Conservation (phyloP, 2,888 invertebrate species). For the Malachius bipustulatus region DNA sequence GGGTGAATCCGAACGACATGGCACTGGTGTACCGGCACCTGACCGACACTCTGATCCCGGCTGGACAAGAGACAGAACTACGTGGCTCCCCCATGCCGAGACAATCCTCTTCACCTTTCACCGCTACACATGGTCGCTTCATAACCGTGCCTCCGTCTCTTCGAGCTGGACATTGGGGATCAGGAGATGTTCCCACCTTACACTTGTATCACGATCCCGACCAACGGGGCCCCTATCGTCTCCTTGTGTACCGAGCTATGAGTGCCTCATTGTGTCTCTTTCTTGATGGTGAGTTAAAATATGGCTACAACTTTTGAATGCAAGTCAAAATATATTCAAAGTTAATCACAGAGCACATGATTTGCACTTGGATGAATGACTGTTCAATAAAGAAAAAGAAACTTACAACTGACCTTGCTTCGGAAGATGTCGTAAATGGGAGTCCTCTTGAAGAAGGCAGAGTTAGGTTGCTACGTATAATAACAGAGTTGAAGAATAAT, state of each 20-base stretch:
- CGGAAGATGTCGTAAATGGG: too few species aligned
- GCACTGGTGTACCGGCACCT: slow-evolving; percentile 82
- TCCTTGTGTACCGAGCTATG: slow-evolving; percentile 74
- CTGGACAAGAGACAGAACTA: slow-evolving; percentile 58
- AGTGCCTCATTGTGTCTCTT: slow-evolving; percentile 81
- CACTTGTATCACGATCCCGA: slow-evolving; percentile 50
- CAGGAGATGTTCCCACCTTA: slow-evolving; percentile 59
- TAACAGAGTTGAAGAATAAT: too few species aligned
- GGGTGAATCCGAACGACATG: slow-evolving; percentile 72
- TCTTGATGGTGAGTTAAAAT: slow-evolving; percentile 59
- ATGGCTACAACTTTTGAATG: too few species aligned
- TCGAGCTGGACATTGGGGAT: slow-evolving; percentile 39
- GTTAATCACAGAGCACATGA: too few species aligned
- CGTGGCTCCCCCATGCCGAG: slow-evolving; percentile 55
- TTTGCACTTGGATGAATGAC: too few species aligned
- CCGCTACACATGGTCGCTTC: slow-evolving; percentile 47
- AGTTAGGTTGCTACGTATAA: too few species aligned
- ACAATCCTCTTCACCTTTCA: slow-evolving; percentile 41
- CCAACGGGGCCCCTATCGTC: slow-evolving; percentile 49
- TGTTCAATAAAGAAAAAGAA: too few species aligned
- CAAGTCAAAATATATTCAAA: too few species aligned
- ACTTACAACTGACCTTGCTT: too few species aligned
- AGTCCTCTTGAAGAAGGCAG: too few species aligned
- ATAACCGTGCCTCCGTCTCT: slow-evolving; percentile 55
- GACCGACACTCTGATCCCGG: slow-evolving; percentile 65